Evolutionary conservation across 2,888 invertebrate genomes (phyloP).

Genomic region (Temnothorax unifasciatus): DNA sequence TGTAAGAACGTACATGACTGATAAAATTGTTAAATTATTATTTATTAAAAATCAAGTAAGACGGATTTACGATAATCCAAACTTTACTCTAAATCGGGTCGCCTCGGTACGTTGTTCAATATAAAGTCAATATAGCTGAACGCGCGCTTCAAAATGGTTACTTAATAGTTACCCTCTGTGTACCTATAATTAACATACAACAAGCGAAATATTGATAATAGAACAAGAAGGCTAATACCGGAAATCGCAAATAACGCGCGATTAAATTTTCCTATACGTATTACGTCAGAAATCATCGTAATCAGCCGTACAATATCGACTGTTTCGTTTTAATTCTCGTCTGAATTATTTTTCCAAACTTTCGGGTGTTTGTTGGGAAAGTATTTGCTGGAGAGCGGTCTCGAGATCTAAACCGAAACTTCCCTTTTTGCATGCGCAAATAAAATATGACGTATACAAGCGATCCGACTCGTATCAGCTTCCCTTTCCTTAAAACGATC

Average conservation of each 20-base stretch:
- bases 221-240: not conserved
- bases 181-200: slow-evolving; percentile 23
- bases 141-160: slow-evolving; percentile 32
- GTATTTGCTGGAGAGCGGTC: not conserved
- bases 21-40: slow-evolving; percentile 27
- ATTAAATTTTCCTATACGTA: not conserved
- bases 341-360: not conserved
- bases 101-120: not conserved
- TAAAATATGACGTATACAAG: not conserved
- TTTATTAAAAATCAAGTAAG: slow-evolving; percentile 17
- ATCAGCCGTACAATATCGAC: not conserved
- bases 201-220: not conserved
- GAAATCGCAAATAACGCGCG: not conserved
- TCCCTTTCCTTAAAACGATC: slow-evolving; percentile 17
- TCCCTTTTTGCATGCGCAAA: not conserved
- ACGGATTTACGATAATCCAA: not conserved
- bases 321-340: not conserved
- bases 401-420: not conserved
- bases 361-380: not conserved
- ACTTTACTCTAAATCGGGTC: slow-evolving; percentile 4
- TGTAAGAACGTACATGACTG: not conserved
- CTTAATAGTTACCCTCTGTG: slow-evolving; percentile 10
- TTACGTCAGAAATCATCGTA: not conserved
- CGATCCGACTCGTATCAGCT: slow-evolving; percentile 1
- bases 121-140: slow-evolving; percentile 40